Evolutionary conservation across 2,113 vertebrate genomes (phyloP).

Genomic region (Muntiacus muntjak): DNA sequence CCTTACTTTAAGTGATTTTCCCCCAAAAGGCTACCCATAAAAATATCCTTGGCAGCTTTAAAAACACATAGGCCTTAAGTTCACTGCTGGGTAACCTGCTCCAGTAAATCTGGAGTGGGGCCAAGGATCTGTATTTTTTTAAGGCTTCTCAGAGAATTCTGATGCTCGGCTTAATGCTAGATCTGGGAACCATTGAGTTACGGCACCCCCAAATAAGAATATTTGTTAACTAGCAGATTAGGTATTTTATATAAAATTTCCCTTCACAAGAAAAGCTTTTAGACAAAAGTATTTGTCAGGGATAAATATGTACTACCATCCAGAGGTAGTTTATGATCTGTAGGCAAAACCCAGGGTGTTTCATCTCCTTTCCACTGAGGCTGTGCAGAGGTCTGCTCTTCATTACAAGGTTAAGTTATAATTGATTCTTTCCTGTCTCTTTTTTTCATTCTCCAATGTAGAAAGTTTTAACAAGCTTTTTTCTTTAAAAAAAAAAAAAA

Average conservation of each 20-base stretch:
- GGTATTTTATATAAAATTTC: background rate
- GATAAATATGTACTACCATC: background rate
- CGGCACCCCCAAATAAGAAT: background rate
- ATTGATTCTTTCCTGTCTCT: background rate
- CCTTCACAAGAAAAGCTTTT: background rate
- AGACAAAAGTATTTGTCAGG: background rate
- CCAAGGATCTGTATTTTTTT: background rate
- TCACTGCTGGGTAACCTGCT: background rate
- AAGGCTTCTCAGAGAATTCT: background rate
- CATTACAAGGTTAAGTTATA: background rate
- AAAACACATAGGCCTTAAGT: background rate
- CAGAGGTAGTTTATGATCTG: background rate
- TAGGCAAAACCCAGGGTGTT: background rate
- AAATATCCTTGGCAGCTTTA: background rate
- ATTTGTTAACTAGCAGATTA: background rate
- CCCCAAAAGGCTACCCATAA: background rate
- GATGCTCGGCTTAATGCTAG: background rate
- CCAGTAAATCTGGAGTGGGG: background rate
- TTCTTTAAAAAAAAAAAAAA: background rate
- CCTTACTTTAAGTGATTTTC: background rate
- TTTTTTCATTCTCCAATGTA: background rate
- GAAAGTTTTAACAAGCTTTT: slow-evolving; percentile 15
- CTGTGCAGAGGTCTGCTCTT: background rate
- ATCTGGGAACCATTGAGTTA: background rate
- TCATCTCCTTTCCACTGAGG: background rate